These are phyloP conservation scores for Ochotona princeps DNA, from an alignment of 2,113 vertebrate genomes.

Conservation along the genomic window DNA sequence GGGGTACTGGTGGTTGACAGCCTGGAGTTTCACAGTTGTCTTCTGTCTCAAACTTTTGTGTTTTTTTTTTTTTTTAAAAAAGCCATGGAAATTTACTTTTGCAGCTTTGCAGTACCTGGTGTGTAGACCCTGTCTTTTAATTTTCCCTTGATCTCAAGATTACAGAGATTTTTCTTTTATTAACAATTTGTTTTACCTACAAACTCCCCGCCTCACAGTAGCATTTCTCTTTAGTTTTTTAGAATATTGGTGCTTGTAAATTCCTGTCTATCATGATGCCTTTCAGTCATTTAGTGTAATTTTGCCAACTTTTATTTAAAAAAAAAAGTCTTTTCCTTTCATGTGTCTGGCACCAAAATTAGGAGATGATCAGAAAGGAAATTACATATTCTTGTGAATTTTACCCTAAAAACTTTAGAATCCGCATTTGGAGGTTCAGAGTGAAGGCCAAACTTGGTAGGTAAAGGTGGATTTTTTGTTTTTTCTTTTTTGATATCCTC, in stretches of 20 bases:
- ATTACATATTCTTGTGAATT: background rate
- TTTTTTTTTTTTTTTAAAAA: too few relatives aligned
- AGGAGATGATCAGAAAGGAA: background rate
- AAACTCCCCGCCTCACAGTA: background rate
- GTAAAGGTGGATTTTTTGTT: background rate
- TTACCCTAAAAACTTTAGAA: background rate
- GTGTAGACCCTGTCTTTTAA: background rate
- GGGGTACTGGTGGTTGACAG: conserved; percentile 90
- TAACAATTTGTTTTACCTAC: background rate
- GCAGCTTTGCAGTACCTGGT: background rate
- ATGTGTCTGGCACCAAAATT: background rate
- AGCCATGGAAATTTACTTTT: background rate
- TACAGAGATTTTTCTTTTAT: background rate
- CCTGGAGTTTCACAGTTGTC: conserved; percentile 86
- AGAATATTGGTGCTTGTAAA: background rate
- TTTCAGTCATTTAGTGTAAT: background rate
- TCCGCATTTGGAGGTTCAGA: background rate
- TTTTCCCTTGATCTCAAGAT: background rate
- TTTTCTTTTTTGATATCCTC: background rate
- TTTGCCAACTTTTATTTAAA: background rate
- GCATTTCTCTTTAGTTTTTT: conserved; percentile 23
- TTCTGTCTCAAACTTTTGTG: background rate
- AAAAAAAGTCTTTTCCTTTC: background rate
- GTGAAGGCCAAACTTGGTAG: background rate
- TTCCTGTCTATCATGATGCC: background rate